These are phyloP conservation scores for Metopia argyrocephala DNA, from an alignment of 2,888 invertebrate species.

Conservation along the genomic window DNA sequence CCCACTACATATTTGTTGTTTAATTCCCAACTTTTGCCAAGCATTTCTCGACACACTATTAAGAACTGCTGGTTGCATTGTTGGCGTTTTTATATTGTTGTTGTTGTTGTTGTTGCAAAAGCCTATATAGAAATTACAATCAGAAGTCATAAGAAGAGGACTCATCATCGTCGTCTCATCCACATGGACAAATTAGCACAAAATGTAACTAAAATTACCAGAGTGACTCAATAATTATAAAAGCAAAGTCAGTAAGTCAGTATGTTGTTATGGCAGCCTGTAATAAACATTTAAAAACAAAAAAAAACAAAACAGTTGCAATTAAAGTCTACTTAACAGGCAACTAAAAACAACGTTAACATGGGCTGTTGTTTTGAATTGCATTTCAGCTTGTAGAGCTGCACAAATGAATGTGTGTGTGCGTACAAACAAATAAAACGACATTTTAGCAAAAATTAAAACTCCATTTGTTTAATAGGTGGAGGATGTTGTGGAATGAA, in stretches of 20 bases:
- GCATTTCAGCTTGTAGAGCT: constrained; percentile 11
- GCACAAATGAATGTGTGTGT: background rate
- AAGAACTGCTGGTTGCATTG: constrained; percentile 1
- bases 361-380: constrained; percentile 16
- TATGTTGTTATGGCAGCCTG: background rate
- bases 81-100: background rate
- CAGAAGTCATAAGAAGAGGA: constrained; percentile 50
- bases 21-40: background rate
- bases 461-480: background rate
- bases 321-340: constrained; percentile 51
- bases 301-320: constrained; percentile 55
- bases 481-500: no score
- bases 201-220: constrained; percentile 43
- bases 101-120: background rate
- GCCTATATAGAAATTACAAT: constrained; percentile 43
- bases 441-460: constrained; percentile 4
- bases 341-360: background rate
- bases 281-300: constrained; percentile 32
- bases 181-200: constrained; percentile 59
- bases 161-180: constrained; percentile 49
- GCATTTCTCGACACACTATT: background rate
- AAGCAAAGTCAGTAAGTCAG: constrained; percentile 1
- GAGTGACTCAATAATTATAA: background rate
- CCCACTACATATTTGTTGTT: background rate
- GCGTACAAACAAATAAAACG: constrained; percentile 33